Evolutionary conservation across 2,888 invertebrate genomes (phyloP), one percentile per base, ranked within the genome.

Genomic region (Thera britannica): DNA sequence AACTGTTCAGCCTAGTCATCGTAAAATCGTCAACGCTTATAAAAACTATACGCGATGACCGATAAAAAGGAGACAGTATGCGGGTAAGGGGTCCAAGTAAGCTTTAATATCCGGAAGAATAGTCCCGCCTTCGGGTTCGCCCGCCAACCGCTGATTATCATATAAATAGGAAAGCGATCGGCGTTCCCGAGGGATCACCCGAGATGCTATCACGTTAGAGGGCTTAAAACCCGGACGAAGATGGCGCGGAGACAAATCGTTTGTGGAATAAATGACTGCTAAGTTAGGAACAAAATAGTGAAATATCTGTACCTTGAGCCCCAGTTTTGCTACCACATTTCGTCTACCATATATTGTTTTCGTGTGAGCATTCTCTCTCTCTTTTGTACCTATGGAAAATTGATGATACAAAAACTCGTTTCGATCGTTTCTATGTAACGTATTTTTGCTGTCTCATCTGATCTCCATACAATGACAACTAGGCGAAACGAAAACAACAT

Each of bases 101-200:
- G 51, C 51, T 23, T 51, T 23, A 62, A 68, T 65, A 68, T 62
- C 66, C 52, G 57, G 38, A 58, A 77, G 75, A 81, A 78, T 74
- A 72, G 72, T 70, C 61, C 61, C 62, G 68, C 66, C 68, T 60
- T 60, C 65, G 56, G 49, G 36, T 68, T 46, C 54, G 60, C 58
- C 67, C 57, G 65, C 57, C 41, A 9, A 44, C 71, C 71, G 70
- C 73, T 75, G 77, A 85, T 84, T 85, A 85, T 79, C 84, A 83
- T 85, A 85, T 83, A 85, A 82, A 85, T 85, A 77, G 84, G 77
- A 75, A 79, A 80, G 75, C 75, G 77, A 83, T 79, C 77, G 77
- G 65, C 61, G 64, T 55, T 71, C 76, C 74, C 73, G 56, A 58
- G 75, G 76, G 77, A 76, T 62, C 62, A 66, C 58, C 76, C 76